These are phyloP conservation scores for Archivesica marissinica DNA, from an alignment of 1,140 invertebrate genomes.

Conservation along the genomic window DNA sequence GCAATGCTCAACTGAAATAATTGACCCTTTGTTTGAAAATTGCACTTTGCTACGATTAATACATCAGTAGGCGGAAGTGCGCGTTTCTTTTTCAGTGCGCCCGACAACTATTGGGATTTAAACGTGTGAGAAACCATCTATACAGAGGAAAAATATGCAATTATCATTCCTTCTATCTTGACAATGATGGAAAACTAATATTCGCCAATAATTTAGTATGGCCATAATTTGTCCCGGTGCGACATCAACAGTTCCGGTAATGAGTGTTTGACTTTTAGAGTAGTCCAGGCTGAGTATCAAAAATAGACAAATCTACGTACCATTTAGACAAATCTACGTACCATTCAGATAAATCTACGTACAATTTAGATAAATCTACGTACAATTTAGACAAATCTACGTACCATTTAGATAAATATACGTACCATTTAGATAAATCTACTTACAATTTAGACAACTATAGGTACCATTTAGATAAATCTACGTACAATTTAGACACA, in stretches of 20 bases:
- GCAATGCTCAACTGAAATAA: constrained; percentile 61
- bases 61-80: constrained; percentile 47
- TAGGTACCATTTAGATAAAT: too few relatives aligned
- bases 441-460: too few relatives aligned
- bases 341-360: too few relatives aligned
- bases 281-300: too few relatives aligned
- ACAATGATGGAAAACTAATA: constrained; percentile 65
- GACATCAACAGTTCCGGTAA: neutral
- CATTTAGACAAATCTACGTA: too few relatives aligned
- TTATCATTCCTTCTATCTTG: constrained; percentile 50
- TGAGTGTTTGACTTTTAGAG: neutral
- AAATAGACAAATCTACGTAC: too few relatives aligned
- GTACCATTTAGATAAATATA: too few relatives aligned
- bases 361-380: too few relatives aligned
- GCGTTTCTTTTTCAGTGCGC: constrained; percentile 20
- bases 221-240: constrained; percentile 58
- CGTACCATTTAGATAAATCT: too few relatives aligned
- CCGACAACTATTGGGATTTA: constrained; percentile 27
- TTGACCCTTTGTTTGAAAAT: constrained; percentile 64
- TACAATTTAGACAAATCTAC: too few relatives aligned
- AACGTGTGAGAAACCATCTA: constrained; percentile 54
- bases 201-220: constrained; percentile 61
- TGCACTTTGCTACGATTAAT: constrained; percentile 60
- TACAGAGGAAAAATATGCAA: constrained; percentile 54
- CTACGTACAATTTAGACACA: too few relatives aligned